A percentile compares a stretch with the other conserved stretches of the same genome.
Conservation (phyloP, 2,888 invertebrate genomes). For the Limulus polyphemus region DNA sequence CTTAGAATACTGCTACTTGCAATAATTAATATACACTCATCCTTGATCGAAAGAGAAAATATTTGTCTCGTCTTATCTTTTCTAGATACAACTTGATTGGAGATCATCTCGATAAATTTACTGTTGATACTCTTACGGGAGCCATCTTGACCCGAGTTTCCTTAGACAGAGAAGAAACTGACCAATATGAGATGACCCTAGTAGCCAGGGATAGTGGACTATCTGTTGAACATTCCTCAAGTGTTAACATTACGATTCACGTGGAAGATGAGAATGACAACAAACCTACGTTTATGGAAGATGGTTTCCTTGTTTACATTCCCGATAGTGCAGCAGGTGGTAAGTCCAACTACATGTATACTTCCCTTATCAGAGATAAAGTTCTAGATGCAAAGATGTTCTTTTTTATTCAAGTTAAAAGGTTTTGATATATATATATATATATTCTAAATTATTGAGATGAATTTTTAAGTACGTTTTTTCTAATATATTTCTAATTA, state of each 20-base stretch:
- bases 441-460: no score
- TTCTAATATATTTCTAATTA: no score
- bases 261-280: slow-evolving; percentile 39
- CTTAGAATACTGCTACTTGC: no score
- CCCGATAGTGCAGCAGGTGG: slow-evolving; percentile 65
- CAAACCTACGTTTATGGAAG: slow-evolving; percentile 43
- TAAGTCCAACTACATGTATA: slow-evolving; percentile 30
- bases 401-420: no score
- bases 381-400: no score
- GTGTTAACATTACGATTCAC: slow-evolving; percentile 57
- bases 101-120: slow-evolving; percentile 53
- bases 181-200: slow-evolving; percentile 62
- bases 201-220: slow-evolving; percentile 80
- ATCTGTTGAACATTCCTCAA: slow-evolving; percentile 67
- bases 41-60: no score
- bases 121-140: slow-evolving; percentile 63
- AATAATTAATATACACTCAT: no score
- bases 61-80: no score
- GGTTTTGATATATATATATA: no score
- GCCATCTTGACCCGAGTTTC: slow-evolving; percentile 57
- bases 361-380: no score
- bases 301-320: slow-evolving; percentile 63
- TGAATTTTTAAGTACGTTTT: no score
- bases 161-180: slow-evolving; percentile 65
- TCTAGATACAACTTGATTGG: slow-evolving; percentile 58